Evolutionary conservation across 2,888 invertebrate species (phyloP).

Genomic region (Leptarthrus brevirostris): DNA sequence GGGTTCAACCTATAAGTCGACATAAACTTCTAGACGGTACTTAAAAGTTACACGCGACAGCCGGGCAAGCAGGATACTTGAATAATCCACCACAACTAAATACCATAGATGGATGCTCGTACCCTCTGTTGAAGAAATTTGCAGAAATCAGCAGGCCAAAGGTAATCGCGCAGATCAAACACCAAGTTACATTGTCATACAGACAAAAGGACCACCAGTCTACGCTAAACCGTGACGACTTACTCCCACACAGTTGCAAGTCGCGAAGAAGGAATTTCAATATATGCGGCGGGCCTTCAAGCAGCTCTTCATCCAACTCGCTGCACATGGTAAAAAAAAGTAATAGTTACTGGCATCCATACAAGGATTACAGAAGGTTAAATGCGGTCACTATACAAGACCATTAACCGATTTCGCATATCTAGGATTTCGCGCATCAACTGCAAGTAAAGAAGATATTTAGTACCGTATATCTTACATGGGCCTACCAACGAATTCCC

Average conservation of each 20-base stretch:
- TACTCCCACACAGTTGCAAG: background rate
- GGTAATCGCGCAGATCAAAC: too few species aligned
- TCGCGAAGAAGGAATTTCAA: conserved; percentile 46
- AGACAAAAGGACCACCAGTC: background rate
- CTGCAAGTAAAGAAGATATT: too few species aligned
- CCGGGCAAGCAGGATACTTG: too few species aligned
- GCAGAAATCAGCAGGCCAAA: background rate
- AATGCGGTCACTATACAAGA: conserved; percentile 57
- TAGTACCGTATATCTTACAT: too few species aligned
- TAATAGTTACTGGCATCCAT: too few species aligned
- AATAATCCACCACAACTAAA: background rate
- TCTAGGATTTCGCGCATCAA: too few species aligned
- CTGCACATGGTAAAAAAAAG: conserved; percentile 60
- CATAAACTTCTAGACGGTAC: too few species aligned
- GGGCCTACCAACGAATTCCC: too few species aligned
- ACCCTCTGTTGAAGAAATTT: background rate
- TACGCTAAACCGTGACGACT: background rate
- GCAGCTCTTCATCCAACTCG: conserved; percentile 63
- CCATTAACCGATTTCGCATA: too few species aligned
- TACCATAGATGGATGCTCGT: background rate
- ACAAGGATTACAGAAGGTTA: too few species aligned
- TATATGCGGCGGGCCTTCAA: conserved; percentile 61
- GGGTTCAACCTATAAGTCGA: too few species aligned
- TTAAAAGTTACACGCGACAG: too few species aligned
- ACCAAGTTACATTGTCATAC: background rate